A percentile compares a stretch with the other conserved stretches of the same genome.
Evolutionary conservation across 2,888 invertebrate species (phyloP).

Genomic region (Gandaritis pyraliata): DNA sequence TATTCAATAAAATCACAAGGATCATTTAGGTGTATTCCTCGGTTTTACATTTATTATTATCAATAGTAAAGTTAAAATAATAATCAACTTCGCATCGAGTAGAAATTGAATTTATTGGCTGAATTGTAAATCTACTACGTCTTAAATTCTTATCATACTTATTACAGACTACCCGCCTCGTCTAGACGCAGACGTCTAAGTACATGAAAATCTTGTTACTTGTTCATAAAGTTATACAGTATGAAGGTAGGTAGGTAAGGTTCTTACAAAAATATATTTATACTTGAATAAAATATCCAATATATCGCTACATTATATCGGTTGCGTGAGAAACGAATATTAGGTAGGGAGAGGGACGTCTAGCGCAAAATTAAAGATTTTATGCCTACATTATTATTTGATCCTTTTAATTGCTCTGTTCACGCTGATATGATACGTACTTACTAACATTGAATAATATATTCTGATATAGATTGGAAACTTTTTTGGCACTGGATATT

Average conservation of each 20-base stretch:
- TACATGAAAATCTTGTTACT: constrained; percentile 17
- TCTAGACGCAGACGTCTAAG: constrained; percentile 35
- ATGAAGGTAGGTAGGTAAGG: background rate
- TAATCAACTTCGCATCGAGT: constrained; percentile 25
- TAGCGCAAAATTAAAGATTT: constrained; percentile 74
- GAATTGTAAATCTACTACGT: constrained; percentile 24
- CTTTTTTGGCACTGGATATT: constrained; percentile 23
- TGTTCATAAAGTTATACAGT: constrained; percentile 10
- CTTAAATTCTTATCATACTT: constrained; percentile 13
- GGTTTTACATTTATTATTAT: background rate
- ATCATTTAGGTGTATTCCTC: too few species aligned
- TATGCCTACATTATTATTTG: constrained; percentile 55
- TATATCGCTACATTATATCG: constrained; percentile 44
- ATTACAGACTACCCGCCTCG: constrained; percentile 21
- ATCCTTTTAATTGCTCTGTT: constrained; percentile 53
- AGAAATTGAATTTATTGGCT: constrained; percentile 30
- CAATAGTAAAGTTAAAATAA: constrained; percentile 6
- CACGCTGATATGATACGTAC: constrained; percentile 38
- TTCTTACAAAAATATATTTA: constrained; percentile 4
- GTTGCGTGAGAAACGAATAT: constrained; percentile 61
- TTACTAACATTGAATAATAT: constrained; percentile 5
- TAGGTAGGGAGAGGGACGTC: constrained; percentile 48
- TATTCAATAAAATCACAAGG: too few species aligned
- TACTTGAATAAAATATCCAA: constrained; percentile 15
- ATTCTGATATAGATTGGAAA: constrained; percentile 41